Evolutionary conservation across 2,888 invertebrate genomes (phyloP), one percentile per base, ranked within the genome.

Genomic region (Xylocampa areola): DNA sequence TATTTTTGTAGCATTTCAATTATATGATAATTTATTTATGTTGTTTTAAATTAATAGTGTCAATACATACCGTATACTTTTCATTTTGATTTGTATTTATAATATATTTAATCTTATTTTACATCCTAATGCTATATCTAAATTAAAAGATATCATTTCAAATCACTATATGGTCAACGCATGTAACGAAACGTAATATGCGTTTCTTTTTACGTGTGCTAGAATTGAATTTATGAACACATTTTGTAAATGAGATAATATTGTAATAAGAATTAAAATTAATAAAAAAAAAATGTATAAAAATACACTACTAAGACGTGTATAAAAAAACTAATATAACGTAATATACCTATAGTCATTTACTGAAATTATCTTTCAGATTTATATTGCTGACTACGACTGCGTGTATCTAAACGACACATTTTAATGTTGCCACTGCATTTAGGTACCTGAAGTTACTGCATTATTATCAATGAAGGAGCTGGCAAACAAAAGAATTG

Each of bases 111-210:
- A n/a, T n/a, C n/a, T n/a, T n/a, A n/a, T n/a, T n/a, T n/a, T n/a
- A n/a, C n/a, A n/a, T n/a, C n/a, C n/a, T n/a, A n/a, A n/a, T n/a
- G n/a, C n/a, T n/a, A n/a, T n/a, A n/a, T n/a, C n/a, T n/a, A n/a
- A n/a, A n/a, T n/a, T n/a, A n/a, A n/a, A n/a, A n/a, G n/a, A n/a
- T 23, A 2, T 23, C 7, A 23, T 23, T 23, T 23, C 25, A 25
- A 1, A 25, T 21, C 5, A 5, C 21, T 21, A 5, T 30, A 13
- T 13, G 4, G 5, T 11, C 1, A 13, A 30, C 11, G 11, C 17
- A 8, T 16, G 21, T 14, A 66, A 60, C 61, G 4, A 67, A 75
- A 73, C 54, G 66, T 10, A 47, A 17, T 6, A 8, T 17, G 4
- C 51, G 45, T 35, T 45, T 39, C 50, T 32, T 25, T 61, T 1